Percentiles rank a stretch among this genome's conserved stretches.
Conservation (phyloP, 1,140 invertebrate genomes). For the Probaryconus sp. region DNA sequence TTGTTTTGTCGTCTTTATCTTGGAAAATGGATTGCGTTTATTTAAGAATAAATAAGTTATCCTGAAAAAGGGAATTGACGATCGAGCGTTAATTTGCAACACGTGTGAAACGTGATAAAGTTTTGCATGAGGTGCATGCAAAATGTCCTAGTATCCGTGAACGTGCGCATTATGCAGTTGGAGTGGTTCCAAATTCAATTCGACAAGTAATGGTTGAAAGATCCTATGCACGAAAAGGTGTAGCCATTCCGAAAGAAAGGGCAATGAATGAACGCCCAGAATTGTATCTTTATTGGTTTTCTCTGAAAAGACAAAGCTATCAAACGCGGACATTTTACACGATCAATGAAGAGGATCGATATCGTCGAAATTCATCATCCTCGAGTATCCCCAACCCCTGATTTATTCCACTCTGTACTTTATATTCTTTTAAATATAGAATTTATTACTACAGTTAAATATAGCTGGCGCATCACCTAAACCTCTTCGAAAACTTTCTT, state of each 20-base stretch:
- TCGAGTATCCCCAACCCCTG: background rate
- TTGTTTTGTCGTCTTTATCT: too few relatives aligned
- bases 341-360: too few relatives aligned
- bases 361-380: too few relatives aligned
- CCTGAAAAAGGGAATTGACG: conserved; percentile 36
- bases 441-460: conserved; percentile 1
- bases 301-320: too few relatives aligned
- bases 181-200: conserved; percentile 35
- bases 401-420: background rate
- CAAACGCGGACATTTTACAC: too few relatives aligned
- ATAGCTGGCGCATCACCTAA: too few relatives aligned
- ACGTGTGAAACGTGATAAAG: conserved; percentile 10
- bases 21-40: too few relatives aligned
- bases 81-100: conserved; percentile 14
- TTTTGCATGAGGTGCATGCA: conserved; percentile 2
- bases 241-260: background rate
- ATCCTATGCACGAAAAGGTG: conserved; percentile 15
- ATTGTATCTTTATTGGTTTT: background rate
- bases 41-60: too few relatives aligned
- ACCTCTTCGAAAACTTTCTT: too few relatives aligned
- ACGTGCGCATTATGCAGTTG: conserved; percentile 40
- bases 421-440: conserved; percentile 1
- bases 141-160: background rate
- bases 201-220: conserved; percentile 13
- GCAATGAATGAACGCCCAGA: background rate